These are phyloP conservation scores for Troides helena DNA, from an alignment of 2,888 invertebrate genomes.

Conservation along the genomic window DNA sequence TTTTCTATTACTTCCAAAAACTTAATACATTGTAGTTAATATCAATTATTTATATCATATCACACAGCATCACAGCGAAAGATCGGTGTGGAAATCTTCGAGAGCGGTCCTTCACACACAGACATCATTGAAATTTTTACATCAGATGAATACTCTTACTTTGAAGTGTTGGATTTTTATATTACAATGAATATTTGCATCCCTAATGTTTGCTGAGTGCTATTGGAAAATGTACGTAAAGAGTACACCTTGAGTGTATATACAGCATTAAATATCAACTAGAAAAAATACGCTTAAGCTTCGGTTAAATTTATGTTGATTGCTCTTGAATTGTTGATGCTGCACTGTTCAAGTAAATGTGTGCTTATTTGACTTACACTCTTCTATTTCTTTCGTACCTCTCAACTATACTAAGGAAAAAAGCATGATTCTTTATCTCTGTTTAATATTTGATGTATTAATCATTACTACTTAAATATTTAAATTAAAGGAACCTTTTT, in stretches of 20 bases:
- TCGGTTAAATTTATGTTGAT: conserved; percentile 4
- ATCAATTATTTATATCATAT: too few relatives aligned
- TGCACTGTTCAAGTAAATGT: conserved; percentile 13
- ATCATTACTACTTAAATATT: too few relatives aligned
- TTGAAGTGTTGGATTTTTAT: conserved; percentile 17
- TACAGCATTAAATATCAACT: conserved; percentile 12
- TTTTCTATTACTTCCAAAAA: too few relatives aligned
- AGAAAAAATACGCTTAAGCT: neutral
- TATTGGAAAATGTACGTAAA: neutral
- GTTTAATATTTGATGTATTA: too few relatives aligned
- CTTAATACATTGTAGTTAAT: too few relatives aligned
- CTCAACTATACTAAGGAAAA: neutral
- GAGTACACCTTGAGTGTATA: neutral
- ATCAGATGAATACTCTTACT: conserved; percentile 11
- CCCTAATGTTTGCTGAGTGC: conserved; percentile 7
- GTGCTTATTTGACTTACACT: conserved; percentile 3
- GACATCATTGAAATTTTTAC: neutral
- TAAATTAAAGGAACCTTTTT: too few relatives aligned
- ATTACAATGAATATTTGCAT: conserved; percentile 13
- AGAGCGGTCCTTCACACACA: neutral
- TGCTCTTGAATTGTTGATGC: conserved; percentile 18
- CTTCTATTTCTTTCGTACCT: neutral
- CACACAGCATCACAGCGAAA: too few relatives aligned
- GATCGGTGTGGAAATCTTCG: too few relatives aligned
- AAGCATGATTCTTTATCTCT: neutral